phyloP scores from a whole-genome alignment of 2,888 invertebrate genomes.

The Eumacrocentrus americanus region DNA sequence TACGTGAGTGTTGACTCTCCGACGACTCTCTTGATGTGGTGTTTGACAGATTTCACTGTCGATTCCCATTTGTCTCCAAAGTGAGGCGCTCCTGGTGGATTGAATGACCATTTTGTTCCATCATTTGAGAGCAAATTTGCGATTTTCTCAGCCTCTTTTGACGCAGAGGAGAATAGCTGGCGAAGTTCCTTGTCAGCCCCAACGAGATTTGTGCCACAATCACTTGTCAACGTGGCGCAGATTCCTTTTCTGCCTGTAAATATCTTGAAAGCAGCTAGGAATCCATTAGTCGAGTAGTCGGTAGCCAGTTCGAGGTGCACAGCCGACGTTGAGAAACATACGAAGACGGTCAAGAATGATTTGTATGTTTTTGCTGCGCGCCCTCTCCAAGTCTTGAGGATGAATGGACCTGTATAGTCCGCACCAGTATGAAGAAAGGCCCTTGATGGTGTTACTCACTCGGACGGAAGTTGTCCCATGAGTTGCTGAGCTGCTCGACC shows the following conservation, averaged over 20 bases:
- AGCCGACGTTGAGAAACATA: too few species aligned
- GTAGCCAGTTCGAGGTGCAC: too few species aligned
- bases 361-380: slow-evolving; percentile 26
- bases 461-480: slow-evolving; percentile 44
- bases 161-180: slow-evolving; percentile 1
- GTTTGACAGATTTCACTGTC: slow-evolving; percentile 23
- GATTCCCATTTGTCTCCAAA: slow-evolving; percentile 17
- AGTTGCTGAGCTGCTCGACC: slow-evolving; percentile 30
- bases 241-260: slow-evolving; percentile 36
- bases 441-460: slow-evolving; percentile 22
- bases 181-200: slow-evolving; percentile 18
- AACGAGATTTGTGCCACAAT: slow-evolving; percentile 35
- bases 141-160: too few species aligned
- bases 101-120: slow-evolving; percentile 13
- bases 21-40: too few species aligned
- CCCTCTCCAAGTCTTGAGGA: slow-evolving; percentile 19
- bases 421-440: slow-evolving; percentile 28
- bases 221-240: slow-evolving; percentile 28
- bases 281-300: too few species aligned
- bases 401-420: slow-evolving; percentile 34
- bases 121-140: not conserved
- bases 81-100: slow-evolving; percentile 9
- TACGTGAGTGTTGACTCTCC: slow-evolving; percentile 1
- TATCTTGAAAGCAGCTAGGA: slow-evolving; percentile 35
- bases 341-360: slow-evolving; percentile 40